A percentile compares a stretch with the other conserved stretches of the same genome.
phyloP scores from a whole-genome alignment of 2,797 vertebrate species.

The Brotula barbata region DNA sequence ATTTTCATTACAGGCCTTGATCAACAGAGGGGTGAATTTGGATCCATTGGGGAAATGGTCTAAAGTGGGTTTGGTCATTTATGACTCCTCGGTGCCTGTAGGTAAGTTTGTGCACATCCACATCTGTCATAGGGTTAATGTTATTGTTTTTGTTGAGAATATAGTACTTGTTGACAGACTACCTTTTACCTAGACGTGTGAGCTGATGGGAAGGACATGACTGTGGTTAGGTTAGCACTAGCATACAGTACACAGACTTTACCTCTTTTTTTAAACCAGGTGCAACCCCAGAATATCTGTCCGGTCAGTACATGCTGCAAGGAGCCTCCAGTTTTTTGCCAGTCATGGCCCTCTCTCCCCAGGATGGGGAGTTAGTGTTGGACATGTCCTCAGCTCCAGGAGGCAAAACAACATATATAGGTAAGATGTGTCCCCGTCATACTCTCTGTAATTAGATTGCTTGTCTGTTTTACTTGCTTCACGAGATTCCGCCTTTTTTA shows the following conservation, averaged over 20 bases:
- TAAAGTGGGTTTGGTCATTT: constrained; percentile 94
- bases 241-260: neutral
- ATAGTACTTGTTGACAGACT: too few species aligned
- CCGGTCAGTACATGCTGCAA: constrained; percentile 98
- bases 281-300: constrained; percentile 95
- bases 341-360: constrained; percentile 93
- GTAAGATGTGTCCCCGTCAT: constrained; percentile 66
- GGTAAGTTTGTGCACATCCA: constrained; percentile 76
- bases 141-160: neutral
- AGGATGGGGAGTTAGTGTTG: constrained; percentile 92
- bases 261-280: constrained; percentile 72
- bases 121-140: neutral
- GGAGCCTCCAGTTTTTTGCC: constrained; percentile 96
- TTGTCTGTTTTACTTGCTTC: neutral
- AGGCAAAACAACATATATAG: constrained; percentile 96
- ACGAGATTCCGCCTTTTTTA: too few species aligned
- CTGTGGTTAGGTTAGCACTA: too few species aligned
- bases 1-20: constrained; percentile 84
- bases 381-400: constrained; percentile 98
- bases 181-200: too few species aligned
- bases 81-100: constrained; percentile 93
- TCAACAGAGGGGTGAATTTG: constrained; percentile 96
- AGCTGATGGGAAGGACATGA: too few species aligned
- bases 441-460: neutral
- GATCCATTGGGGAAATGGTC: constrained; percentile 98